Percentiles rank a stretch among this genome's conserved stretches.
Conservation (phyloP, 2,797 vertebrate genomes). For the Pangasius krempfi region DNA sequence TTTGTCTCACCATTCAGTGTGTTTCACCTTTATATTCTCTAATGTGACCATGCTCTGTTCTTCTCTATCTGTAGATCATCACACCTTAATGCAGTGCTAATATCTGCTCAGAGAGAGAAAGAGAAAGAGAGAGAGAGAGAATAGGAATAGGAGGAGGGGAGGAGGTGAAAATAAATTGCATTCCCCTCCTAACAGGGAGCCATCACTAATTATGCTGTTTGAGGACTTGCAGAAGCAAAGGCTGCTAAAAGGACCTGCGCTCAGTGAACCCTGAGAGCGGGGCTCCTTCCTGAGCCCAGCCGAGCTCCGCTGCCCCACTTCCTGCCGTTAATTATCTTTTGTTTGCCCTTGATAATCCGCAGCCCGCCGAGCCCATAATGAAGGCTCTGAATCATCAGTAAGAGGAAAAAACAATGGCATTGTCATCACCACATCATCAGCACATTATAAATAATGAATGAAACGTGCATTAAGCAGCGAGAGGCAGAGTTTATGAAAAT, state of each 20-base stretch:
- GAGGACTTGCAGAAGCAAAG: slow-evolving; percentile 71
- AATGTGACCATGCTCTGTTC: slow-evolving; percentile 23
- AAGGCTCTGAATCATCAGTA: slow-evolving; percentile 91
- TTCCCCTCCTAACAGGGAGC: slow-evolving; percentile 63
- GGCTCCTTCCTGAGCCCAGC: slow-evolving; percentile 73
- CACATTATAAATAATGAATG: slow-evolving; percentile 97
- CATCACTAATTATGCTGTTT: slow-evolving; percentile 74
- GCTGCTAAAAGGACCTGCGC: slow-evolving; percentile 65
- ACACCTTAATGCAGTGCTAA: slow-evolving; percentile 55
- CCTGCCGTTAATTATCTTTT: slow-evolving; percentile 98
- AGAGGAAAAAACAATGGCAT: slow-evolving; percentile 92
- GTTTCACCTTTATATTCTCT: slow-evolving; percentile 41
- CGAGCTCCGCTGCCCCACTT: slow-evolving; percentile 71
- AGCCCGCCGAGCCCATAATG: slow-evolving; percentile 88
- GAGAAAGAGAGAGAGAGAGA: slow-evolving; percentile 31
- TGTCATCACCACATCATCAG: slow-evolving; percentile 97
- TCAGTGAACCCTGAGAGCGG: slow-evolving; percentile 75
- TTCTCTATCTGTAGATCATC: slow-evolving; percentile 47
- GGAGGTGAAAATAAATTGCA: slow-evolving; percentile 62
- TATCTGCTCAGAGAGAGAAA: slow-evolving; percentile 43
- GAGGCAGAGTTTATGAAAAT: slow-evolving; percentile 94
- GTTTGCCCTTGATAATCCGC: slow-evolving; percentile 97
- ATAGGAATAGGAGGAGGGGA: slow-evolving; percentile 34
- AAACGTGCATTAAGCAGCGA: slow-evolving; percentile 89
- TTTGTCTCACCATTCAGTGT: slow-evolving; percentile 36